A percentile compares a stretch with the other conserved stretches of the same genome.
These are phyloP conservation scores for Budorcas taxicolor DNA, from an alignment of 2,113 vertebrate species.

Conservation along the genomic window DNA sequence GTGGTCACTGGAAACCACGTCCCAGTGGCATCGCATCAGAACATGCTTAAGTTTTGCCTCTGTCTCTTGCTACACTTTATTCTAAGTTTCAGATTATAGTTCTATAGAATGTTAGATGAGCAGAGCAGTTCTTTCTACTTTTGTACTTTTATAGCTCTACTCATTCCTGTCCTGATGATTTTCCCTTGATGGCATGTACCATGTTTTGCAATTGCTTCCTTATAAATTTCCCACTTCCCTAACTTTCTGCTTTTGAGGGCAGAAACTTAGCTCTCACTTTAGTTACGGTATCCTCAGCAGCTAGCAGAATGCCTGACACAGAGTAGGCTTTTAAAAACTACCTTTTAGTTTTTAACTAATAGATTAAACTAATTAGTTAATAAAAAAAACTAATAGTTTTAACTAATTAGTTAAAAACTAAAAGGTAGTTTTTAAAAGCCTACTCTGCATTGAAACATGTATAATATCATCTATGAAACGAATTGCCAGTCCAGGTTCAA, in stretches of 20 bases:
- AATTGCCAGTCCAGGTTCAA: no score
- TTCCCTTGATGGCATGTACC: neutral
- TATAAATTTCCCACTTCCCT: neutral
- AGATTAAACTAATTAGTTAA: no score
- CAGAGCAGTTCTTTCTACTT: neutral
- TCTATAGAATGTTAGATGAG: neutral
- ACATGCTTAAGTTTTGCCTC: neutral
- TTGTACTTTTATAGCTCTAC: neutral
- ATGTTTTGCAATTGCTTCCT: neutral
- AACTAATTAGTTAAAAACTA: no score
- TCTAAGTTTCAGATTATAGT: neutral
- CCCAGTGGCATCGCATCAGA: neutral
- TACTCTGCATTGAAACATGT: no score
- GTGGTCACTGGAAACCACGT: neutral
- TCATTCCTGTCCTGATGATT: neutral
- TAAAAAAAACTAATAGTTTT: no score
- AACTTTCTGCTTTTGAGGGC: neutral
- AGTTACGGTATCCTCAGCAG: neutral
- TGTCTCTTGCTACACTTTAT: neutral
- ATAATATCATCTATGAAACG: no score
- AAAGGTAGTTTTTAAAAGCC: no score
- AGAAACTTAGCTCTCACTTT: neutral
- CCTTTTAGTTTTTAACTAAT: neutral
- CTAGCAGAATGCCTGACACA: neutral
- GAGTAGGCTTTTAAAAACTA: neutral